Evolutionary conservation across 2,113 vertebrate genomes (phyloP), one percentile per base, ranked within the genome.

Genomic region (Chiloscyllium plagiosum): DNA sequence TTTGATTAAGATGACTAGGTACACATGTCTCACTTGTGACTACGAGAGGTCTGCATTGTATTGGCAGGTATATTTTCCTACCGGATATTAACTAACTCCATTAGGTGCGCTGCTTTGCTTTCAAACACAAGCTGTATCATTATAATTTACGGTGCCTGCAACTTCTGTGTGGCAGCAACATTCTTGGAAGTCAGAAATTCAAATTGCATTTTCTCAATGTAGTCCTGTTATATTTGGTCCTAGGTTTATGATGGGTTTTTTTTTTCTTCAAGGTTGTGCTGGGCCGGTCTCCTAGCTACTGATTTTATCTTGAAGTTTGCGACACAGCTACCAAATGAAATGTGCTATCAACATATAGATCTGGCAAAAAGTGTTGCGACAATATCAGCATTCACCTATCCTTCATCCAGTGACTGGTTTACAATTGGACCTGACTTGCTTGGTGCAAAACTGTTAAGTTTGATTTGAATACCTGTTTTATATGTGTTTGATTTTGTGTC

Each of bases 1-100:
- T n/a, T 65, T 92, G 87, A 92, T 65, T 29, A 65, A 65, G 56
- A n/a, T 92, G 56, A 65, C 87, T n/a, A 92, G 87, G 29, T 90
- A 17, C 87, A 65, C 87, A n/a, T 29, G 87, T 65, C 33, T 92
- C 33, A n/a, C 13, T 92, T 33, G 87, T 90, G 87, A 52, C 87
- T 61, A 92, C 20, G 24, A 92, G 56, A 19, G 56, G 87, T 29
- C 56, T 92, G 87, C n/a, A 29, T 92, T 61, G 87, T 92, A 56
- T n/a, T 92, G 56, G 87, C 87, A 92, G 65, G 15, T 65, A 17
- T 65, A 33, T 37, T 65, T 92, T 61, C n/a, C 4, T n/a, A 65
- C 56, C 65, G 87, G 56, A 92, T 56, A 20, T 92, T 92, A 92
- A 65, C 87, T 65, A 17, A n/a, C 7, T 26, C 50, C 50, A 13